These are phyloP conservation scores for Halisarca cf. caerulea DNA, from an alignment of 37 sponge, comb jelly and placozoan species.

Conservation along the genomic window DNA sequence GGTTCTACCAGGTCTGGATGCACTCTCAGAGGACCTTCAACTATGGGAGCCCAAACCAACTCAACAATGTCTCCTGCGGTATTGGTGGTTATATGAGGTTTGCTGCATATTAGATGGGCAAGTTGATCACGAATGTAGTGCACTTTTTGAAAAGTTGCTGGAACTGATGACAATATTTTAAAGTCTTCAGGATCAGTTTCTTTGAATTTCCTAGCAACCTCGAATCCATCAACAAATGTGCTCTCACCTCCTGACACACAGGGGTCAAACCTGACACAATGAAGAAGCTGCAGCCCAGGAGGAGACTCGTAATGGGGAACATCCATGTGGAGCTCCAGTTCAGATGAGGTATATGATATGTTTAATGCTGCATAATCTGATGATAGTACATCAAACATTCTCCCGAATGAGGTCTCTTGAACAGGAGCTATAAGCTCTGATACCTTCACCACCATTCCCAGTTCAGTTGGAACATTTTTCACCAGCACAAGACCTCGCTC, in stretches of 20 bases:
- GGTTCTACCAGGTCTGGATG: slow-evolving; percentile 20
- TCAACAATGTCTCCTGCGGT: slow-evolving; percentile 32
- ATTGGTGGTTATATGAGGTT: slow-evolving; percentile 63
- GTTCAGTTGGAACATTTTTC: neutral
- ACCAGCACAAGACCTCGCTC: slow-evolving; percentile 9
- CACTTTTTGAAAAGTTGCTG: slow-evolving; percentile 76
- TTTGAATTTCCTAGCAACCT: slow-evolving; percentile 63
- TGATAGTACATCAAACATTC: slow-evolving; percentile 48
- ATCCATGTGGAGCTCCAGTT: slow-evolving; percentile 59
- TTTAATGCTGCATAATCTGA: slow-evolving; percentile 48
- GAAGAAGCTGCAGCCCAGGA: slow-evolving; percentile 71
- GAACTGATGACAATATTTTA: slow-evolving; percentile 47
- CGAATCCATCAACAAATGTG: slow-evolving; percentile 50
- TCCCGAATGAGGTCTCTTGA: neutral
- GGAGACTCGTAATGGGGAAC: slow-evolving; percentile 67
- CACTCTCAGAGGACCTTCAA: slow-evolving; percentile 56
- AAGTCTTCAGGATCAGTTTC: slow-evolving; percentile 44
- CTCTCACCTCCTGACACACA: slow-evolving; percentile 73
- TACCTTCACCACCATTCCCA: slow-evolving; percentile 1
- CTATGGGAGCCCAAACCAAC: slow-evolving; percentile 47
- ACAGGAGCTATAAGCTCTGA: neutral
- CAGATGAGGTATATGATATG: slow-evolving; percentile 40
- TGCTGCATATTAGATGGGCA: slow-evolving; percentile 39
- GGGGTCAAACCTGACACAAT: slow-evolving; percentile 69
- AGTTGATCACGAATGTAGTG: slow-evolving; percentile 55